Evolutionary conservation across 1,140 invertebrate genomes (phyloP).

Genomic region (Calliphora vicina): DNA sequence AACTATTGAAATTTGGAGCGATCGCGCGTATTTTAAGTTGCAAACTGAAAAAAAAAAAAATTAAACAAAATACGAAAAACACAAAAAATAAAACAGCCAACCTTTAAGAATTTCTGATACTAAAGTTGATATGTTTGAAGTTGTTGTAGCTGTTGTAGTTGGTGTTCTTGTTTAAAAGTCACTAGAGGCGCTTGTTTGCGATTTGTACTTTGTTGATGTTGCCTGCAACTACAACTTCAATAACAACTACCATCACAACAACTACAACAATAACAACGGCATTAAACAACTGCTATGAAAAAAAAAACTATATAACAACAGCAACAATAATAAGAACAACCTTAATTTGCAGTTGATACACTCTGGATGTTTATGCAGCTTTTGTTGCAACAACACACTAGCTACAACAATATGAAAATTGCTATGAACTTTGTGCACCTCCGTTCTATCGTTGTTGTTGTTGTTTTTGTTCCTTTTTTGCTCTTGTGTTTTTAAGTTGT

Average conservation of each 20-base stretch:
- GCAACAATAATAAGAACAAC: conserved; percentile 26
- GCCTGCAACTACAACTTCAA: conserved; percentile 52
- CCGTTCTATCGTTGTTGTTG: neutral
- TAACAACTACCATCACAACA: conserved; percentile 31
- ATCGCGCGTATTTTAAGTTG: conserved; percentile 8
- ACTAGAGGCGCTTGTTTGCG: conserved; percentile 42
- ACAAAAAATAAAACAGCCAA: neutral
- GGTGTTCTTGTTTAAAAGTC: conserved; percentile 34
- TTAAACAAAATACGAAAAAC: neutral
- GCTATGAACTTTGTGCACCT: conserved; percentile 61
- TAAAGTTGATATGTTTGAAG: conserved; percentile 32
- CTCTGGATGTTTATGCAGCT: neutral
- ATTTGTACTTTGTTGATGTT: conserved; percentile 41
- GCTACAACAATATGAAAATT: conserved; percentile 48
- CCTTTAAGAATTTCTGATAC: conserved; percentile 30
- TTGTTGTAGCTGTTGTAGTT: conserved; percentile 40
- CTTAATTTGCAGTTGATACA: conserved; percentile 25
- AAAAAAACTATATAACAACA: neutral
- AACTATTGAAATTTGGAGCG: conserved; percentile 28
- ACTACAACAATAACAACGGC: conserved; percentile 22
- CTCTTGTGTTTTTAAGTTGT: neutral
- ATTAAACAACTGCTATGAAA: neutral
- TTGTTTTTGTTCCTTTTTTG: neutral
- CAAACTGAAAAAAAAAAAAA: neutral
- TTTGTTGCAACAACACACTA: neutral